Evolutionary conservation across 30 jellyfish, hydroid and myxozoan species (phyloP).

Genomic region (Aurelia coerulea): DNA sequence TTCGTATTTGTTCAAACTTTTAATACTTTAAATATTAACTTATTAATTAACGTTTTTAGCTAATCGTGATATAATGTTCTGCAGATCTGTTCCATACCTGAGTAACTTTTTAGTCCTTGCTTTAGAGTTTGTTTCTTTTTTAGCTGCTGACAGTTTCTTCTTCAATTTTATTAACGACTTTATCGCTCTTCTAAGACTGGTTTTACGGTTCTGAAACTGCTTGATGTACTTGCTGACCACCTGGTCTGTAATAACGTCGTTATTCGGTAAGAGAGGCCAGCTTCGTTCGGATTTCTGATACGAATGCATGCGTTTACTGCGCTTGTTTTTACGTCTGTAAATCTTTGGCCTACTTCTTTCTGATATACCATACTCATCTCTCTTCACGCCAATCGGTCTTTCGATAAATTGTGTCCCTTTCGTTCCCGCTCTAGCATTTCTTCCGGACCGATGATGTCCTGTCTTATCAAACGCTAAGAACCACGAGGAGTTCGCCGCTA

Average conservation of each 20-base stretch:
- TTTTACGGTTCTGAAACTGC: slow-evolving; percentile 39
- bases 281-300: slow-evolving; percentile 53
- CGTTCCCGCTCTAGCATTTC: slow-evolving; percentile 1
- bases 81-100: slow-evolving; percentile 21
- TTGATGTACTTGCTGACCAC: slow-evolving; percentile 9
- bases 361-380: not conserved
- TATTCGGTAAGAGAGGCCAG: slow-evolving; percentile 38
- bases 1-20: too few species aligned
- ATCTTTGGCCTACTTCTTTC: slow-evolving; percentile 59
- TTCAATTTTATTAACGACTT: slow-evolving; percentile 15
- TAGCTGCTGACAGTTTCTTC: slow-evolving; percentile 16
- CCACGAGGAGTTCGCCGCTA: slow-evolving; percentile 67
- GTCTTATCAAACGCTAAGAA: slow-evolving; percentile 58
- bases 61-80: slow-evolving; percentile 18
- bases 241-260: not conserved
- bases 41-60: slow-evolving; percentile 9
- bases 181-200: slow-evolving; percentile 22
- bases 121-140: slow-evolving; percentile 8
- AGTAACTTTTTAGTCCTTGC: slow-evolving; percentile 44
- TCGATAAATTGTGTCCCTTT: slow-evolving; percentile 49
- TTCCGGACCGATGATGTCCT: slow-evolving; percentile 52
- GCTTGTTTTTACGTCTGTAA: slow-evolving; percentile 45
- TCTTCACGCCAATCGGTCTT: slow-evolving; percentile 70
- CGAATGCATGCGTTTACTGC: slow-evolving; percentile 23
- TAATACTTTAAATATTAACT: too few species aligned